A percentile compares a stretch with the other conserved stretches of the same genome.
These are phyloP conservation scores for Pachyrhynchus sulphureomaculatus DNA, from an alignment of 1,140 invertebrate species.

Conservation along the genomic window DNA sequence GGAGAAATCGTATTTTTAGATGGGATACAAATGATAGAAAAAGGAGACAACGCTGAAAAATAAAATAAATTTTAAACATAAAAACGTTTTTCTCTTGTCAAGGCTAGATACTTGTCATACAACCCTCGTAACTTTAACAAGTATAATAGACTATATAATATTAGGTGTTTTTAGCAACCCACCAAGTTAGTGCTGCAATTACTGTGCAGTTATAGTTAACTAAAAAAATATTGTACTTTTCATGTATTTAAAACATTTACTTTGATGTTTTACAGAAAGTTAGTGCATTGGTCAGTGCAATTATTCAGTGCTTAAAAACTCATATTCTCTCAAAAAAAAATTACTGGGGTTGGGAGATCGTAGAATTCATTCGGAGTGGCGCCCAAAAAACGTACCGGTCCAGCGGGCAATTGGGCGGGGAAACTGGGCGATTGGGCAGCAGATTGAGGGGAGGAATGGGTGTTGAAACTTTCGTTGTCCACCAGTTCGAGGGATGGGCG, in stretches of 20 bases:
- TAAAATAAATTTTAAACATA: too few relatives aligned
- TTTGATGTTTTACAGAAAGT: not conserved
- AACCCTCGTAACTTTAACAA: too few relatives aligned
- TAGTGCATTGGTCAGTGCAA: constrained; percentile 18
- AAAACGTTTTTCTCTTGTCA: too few relatives aligned
- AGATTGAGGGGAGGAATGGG: constrained; percentile 54
- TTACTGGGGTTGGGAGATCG: constrained; percentile 48
- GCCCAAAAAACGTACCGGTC: constrained; percentile 59
- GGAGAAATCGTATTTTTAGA: too few relatives aligned
- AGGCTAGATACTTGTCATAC: too few relatives aligned
- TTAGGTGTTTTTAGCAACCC: not conserved
- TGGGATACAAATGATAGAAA: too few relatives aligned
- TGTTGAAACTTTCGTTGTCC: constrained; percentile 77
- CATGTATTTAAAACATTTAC: not conserved
- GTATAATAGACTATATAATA: too few relatives aligned
- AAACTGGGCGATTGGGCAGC: constrained; percentile 30
- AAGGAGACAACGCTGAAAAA: too few relatives aligned
- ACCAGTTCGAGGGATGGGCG: constrained; percentile 74
- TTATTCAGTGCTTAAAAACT: constrained; percentile 11
- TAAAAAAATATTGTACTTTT: not conserved
- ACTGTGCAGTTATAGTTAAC: not conserved
- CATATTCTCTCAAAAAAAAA: constrained; percentile 25
- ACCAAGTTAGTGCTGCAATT: constrained; percentile 4
- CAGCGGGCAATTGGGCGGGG: constrained; percentile 56
- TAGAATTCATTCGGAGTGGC: constrained; percentile 59